Conservation (phyloP, 2,797 vertebrate genomes). For the Microctenopoma steveboyesi region DNA sequence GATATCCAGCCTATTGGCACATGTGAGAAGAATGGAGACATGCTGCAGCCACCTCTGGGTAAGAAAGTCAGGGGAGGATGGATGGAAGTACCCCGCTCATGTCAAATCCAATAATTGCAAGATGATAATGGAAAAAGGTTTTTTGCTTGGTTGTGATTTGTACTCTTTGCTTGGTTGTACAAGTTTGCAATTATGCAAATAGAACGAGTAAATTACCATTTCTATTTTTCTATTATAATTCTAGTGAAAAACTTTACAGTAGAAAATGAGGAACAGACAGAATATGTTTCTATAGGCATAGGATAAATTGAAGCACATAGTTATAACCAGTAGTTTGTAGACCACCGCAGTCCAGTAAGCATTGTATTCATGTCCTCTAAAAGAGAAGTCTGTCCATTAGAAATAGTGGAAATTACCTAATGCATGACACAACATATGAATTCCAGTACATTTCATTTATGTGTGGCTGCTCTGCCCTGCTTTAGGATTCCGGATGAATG, state of each 20-base stretch:
- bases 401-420: background rate
- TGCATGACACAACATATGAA: too few species aligned
- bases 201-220: background rate
- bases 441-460: background rate
- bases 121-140: background rate
- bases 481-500: constrained; percentile 94
- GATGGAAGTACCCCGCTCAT: background rate
- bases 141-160: background rate
- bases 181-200: background rate
- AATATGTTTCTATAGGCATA: too few species aligned
- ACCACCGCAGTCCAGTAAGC: background rate
- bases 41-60: constrained; percentile 97
- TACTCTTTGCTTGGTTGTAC: background rate
- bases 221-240: background rate
- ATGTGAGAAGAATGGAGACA: constrained; percentile 95
- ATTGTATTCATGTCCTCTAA: background rate
- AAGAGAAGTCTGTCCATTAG: background rate
- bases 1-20: constrained; percentile 96
- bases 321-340: background rate
- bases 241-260: background rate
- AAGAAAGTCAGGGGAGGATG: constrained; percentile 39
- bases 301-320: too few species aligned
- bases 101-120: background rate
- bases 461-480: background rate
- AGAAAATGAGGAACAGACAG: too few species aligned